Conservation (phyloP, 1,140 invertebrate species). For the Tribolium madens region DNA sequence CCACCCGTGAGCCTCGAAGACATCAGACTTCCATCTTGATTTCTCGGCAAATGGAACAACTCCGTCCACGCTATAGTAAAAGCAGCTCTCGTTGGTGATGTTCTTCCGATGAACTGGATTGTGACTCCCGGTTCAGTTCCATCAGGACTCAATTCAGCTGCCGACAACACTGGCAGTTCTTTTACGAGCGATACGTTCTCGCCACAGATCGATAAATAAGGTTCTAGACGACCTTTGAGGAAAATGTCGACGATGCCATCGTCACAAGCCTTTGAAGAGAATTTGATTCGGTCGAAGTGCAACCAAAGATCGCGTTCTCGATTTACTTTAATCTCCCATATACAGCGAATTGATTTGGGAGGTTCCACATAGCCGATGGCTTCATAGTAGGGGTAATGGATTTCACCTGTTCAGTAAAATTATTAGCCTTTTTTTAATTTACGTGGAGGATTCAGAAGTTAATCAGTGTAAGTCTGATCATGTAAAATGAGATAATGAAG, state of each 20-base stretch:
- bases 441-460: no score
- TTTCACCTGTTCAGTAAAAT: constrained; percentile 68
- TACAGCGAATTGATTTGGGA: constrained; percentile 83
- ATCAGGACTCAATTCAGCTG: constrained; percentile 77
- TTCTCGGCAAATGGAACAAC: constrained; percentile 85
- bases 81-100: constrained; percentile 81
- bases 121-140: constrained; percentile 70
- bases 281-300: constrained; percentile 88
- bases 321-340: constrained; percentile 88
- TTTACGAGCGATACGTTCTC: constrained; percentile 83
- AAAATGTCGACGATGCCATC: constrained; percentile 88
- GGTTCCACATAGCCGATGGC: constrained; percentile 82
- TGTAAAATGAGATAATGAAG: no score
- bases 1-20: constrained; percentile 77
- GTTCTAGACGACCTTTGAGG: constrained; percentile 75
- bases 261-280: constrained; percentile 82
- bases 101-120: constrained; percentile 66
- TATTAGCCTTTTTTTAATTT: no score
- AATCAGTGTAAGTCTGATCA: no score
- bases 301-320: constrained; percentile 86
- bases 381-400: constrained; percentile 87
- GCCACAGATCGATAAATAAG: constrained; percentile 83
- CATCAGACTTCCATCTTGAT: constrained; percentile 83
- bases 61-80: constrained; percentile 93
- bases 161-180: constrained; percentile 82